Base-by-base conservation (phyloP, 2,113 vertebrate species). In the Xenopus laevis region DNA sequence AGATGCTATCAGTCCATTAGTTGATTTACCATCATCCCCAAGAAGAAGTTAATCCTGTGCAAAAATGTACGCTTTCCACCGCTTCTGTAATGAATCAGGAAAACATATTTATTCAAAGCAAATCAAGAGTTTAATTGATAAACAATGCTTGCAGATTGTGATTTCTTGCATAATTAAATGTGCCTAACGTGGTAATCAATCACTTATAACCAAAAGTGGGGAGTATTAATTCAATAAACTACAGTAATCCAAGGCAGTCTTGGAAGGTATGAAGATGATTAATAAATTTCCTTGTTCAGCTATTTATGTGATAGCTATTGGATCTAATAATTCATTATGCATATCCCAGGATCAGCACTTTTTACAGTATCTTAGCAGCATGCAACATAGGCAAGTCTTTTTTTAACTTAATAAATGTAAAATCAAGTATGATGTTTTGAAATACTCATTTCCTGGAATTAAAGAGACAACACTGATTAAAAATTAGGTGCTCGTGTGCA, bases 141-240 rank as follows among this genome's bases (percentile, higher is more conserved):
- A 72, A 65, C 61, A 57, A 72, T 57, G 13, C 71, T 65, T 57
- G 33, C 71, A 72, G 60, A 72, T 72, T 72, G 61, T 15, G 20
- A 57, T 72, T 72, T 65, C 62, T 62, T 65, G 30, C 71, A 57
- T 65, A 72, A 72, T 72, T 65, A 72, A 64, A 62, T 72, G 21
- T 65, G 61, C 12, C 52, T 65, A 72, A 50, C 17, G 18, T 33
- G 10, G 71, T 65, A 55, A 72, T 72, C 61, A 65, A 63, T 72
- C 71, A 72, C 53, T 65, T 62, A 53, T 57, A 33, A 65, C 30
- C 20, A 33, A 72, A 60, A 72, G 63, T 72, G 62, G 47, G 2
- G 20, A 65, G 63, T 72, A 63, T 63, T 52, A 72, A 72, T 65
- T 57, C 71, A 40, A 33, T 65, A 16, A 55, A 18, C 20, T 50